Base-by-base conservation (phyloP, 2,888 invertebrate species). In the Euspilapteryx auroguttella region DNA sequence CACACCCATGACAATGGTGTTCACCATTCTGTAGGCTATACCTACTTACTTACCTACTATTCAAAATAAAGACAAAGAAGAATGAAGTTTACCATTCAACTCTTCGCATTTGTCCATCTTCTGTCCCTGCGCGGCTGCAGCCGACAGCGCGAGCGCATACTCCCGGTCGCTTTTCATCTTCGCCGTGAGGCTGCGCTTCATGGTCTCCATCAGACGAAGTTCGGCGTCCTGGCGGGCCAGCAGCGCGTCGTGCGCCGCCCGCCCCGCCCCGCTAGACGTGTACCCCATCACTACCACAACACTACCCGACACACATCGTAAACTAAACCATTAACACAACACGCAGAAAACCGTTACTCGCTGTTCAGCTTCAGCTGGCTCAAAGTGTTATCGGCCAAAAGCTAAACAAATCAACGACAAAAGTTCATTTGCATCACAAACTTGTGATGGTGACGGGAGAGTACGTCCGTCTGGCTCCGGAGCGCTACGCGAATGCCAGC, bases 131-230 rank as follows among this genome's bases (percentile, higher is more conserved):
- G 81, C 78, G 23, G 89, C 88, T 13, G 90, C 85, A n/a, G 87
- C 82, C 31, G 84, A 82, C 31, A 96, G 80, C 8, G 89, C 87
- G 21, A 87, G 77, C 2, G 94, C 90, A 61, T 96, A 96, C 50
- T 96, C 94, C 40, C 89, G 81, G 59, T 96, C 96, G 50, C 89
- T 89, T 65, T 94, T 92, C 55, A 94, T 87, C 71, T 94, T 90
- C 40, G 86, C 83, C 40, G 85, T 81, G 32, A 96, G 80, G 47
- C 93, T 92, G 36, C 93, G 78, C 49, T 89, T 87, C 86, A 96
- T 93, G 37, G 87, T 87, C 54, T 96, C 96, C 79, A 96, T 81
- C 26, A 96, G 84, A 40, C 92, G 82, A 32, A 96, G 79, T 69
- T 96, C 96, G 12, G 93, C 91, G 58, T 96, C 95, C 66, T 95